phyloP scores from a whole-genome alignment of 2,113 vertebrate species.

The Talpa occidentalis region DNA sequence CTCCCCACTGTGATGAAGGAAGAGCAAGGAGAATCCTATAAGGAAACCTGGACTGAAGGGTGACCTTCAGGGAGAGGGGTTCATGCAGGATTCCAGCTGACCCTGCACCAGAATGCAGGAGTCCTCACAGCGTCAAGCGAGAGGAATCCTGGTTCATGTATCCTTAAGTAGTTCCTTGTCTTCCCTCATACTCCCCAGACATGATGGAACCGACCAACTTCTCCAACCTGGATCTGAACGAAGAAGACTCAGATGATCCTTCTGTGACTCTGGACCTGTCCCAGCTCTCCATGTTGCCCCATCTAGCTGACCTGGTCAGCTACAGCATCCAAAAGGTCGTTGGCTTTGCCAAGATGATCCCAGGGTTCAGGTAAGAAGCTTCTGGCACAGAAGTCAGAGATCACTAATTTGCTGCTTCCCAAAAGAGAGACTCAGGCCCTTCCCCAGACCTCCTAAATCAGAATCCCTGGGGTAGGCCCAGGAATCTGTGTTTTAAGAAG shows the following conservation, averaged over 20 bases:
- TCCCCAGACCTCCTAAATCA: neutral
- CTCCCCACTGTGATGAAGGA: neutral
- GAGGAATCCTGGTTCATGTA: neutral
- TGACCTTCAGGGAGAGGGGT: neutral
- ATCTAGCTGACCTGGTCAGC: slow-evolving; percentile 96
- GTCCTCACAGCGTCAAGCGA: neutral
- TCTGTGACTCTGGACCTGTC: slow-evolving; percentile 80
- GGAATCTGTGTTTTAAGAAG: neutral
- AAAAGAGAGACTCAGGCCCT: neutral
- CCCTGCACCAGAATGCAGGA: neutral
- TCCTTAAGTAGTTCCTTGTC: neutral
- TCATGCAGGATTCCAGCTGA: neutral
- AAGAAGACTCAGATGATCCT: slow-evolving; percentile 87
- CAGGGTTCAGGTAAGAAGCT: slow-evolving; percentile 93
- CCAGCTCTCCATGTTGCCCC: slow-evolving; percentile 95
- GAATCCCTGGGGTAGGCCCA: neutral
- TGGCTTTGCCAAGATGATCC: slow-evolving; percentile 98
- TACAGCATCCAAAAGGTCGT: slow-evolving; percentile 99
- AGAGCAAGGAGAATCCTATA: neutral
- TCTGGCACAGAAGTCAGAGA: neutral
- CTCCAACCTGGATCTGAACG: slow-evolving; percentile 88
- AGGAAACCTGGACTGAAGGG: neutral
- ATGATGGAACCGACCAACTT: slow-evolving; percentile 88
- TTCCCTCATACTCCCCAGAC: slow-evolving; percentile 79
- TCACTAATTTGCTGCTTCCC: neutral